Percentiles rank a stretch among this genome's conserved stretches.
These are phyloP conservation scores for Rattus rattus DNA, from an alignment of 2,113 vertebrate genomes.

Conservation along the genomic window DNA sequence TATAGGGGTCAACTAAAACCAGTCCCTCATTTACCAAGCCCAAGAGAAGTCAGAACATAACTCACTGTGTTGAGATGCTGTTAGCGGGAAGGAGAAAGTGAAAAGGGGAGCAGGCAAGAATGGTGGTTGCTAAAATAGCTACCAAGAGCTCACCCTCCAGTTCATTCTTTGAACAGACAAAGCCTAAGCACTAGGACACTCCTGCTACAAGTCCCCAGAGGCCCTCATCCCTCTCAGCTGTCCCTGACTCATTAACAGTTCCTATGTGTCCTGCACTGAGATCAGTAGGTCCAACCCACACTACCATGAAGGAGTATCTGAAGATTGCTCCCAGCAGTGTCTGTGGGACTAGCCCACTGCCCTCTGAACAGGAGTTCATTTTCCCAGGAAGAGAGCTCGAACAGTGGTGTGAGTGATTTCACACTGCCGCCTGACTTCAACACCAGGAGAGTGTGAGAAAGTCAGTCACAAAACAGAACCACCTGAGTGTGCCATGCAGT, in stretches of 20 bases:
- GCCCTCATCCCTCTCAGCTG: not conserved
- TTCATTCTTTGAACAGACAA: not conserved
- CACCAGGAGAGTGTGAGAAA: not conserved
- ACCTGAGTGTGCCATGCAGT: not conserved
- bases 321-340: conserved; percentile 38
- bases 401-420: not conserved
- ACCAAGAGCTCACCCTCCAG: not conserved
- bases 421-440: not conserved
- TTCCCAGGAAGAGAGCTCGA: not conserved
- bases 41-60: not conserved
- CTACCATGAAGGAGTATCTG: conserved; percentile 47
- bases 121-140: not conserved
- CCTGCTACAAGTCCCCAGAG: not conserved
- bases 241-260: conserved; percentile 41
- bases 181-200: not conserved
- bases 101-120: not conserved
- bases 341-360: not conserved
- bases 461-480: not conserved
- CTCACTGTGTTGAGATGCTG: not conserved
- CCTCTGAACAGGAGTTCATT: not conserved
- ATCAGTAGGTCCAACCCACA: not conserved
- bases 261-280: conserved; percentile 28
- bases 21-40: no score
- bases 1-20: not conserved
- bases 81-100: not conserved